Base-by-base conservation (phyloP, 2,113 vertebrate species). In the Lontra canadensis region DNA sequence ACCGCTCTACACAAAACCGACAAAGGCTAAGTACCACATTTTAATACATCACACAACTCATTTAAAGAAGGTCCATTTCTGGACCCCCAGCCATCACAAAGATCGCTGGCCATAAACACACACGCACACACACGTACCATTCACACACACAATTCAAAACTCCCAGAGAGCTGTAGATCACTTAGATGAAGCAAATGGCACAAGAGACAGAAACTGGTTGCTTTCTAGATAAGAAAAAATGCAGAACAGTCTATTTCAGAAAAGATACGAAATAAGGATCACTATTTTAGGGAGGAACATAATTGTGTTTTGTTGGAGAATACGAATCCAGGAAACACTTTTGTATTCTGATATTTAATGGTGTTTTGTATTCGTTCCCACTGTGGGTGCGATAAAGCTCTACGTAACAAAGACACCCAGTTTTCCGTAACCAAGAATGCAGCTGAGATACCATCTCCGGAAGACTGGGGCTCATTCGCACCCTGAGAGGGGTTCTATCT, bases 231-330 rank as follows among this genome's bases (percentile, higher is more conserved):
- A 4, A 97, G 89, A 97, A 96, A 96, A 98, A 97, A 98, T 94
- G 94, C 79, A 98, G 98, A 98, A 94, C 55, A 98, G 94, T 85
- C 23, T 97, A 94, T 98, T 98, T 98, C 97, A 97, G 98, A 97
- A 78, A 90, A 90, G 96, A 98, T 96, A 97, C 88, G 94, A 97
- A 96, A 74, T 85, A 97, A 98, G 96, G 36, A 96, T 57, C 78
- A 91, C 90, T 82, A 55, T 61, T 98, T 98, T 97, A 78, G 95
- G 96, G 88, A 98, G 44, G 94, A 98, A 98, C 42, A 95, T 97
- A 98, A 98, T 96, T 97, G 79, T 73, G 80, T 94, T 95, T 97
- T 97, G 93, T 89, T 92, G 85, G 76, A 76, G 97, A 98, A 97
- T 93, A 96, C 65, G 95, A 98, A 98, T 91, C 95, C 97, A 96